Evolutionary conservation across 2,888 invertebrate species (phyloP).

Genomic region (Megaustenia siamemsis): DNA sequence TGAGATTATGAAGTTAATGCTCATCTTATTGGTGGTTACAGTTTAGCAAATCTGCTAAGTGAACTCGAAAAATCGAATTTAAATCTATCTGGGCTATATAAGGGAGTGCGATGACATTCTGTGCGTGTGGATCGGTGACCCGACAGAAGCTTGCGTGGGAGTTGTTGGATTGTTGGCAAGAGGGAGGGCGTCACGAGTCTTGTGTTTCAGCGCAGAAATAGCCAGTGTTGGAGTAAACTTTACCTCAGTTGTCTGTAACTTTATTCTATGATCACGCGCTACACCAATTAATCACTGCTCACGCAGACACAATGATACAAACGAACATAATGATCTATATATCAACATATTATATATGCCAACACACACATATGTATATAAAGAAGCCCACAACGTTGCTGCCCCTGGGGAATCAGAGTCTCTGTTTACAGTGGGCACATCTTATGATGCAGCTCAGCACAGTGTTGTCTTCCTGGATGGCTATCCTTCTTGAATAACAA

Average conservation of each 20-base stretch:
- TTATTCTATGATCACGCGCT: neutral
- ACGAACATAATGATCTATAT: too few species aligned
- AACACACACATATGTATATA: slow-evolving; percentile 13
- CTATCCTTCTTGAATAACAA: too few species aligned
- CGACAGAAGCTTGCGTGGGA: slow-evolving; percentile 23
- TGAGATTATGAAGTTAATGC: neutral
- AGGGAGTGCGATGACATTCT: neutral
- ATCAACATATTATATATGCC: too few species aligned
- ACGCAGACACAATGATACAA: slow-evolving; percentile 26
- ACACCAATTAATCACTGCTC: neutral
- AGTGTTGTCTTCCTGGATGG: too few species aligned
- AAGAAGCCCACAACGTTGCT: too few species aligned
- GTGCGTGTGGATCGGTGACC: neutral
- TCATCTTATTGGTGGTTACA: neutral
- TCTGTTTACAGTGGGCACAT: too few species aligned
- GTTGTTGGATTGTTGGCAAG: neutral
- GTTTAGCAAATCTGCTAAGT: neutral
- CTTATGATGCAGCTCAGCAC: too few species aligned
- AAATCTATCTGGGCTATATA: neutral
- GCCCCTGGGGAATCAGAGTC: too few species aligned
- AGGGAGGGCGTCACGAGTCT: slow-evolving; percentile 1
- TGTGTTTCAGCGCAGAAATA: neutral
- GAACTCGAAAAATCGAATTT: neutral
- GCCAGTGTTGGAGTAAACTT: neutral
- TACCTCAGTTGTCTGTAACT: neutral